Conservation (phyloP, 2,113 vertebrate species). For the Rutilus rutilus region DNA sequence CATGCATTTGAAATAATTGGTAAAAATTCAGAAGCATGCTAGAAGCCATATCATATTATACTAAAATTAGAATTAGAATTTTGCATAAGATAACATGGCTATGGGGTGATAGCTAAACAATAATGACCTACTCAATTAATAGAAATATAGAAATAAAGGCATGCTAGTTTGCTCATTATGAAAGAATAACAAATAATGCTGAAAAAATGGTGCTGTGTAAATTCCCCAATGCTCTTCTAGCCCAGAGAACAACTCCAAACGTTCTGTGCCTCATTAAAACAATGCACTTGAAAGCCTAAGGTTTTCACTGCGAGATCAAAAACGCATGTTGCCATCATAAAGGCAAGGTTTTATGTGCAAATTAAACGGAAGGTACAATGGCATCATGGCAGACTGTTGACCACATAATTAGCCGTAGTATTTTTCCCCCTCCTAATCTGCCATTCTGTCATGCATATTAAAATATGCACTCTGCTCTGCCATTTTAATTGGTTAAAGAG, state of each 20-base stretch:
- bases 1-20: constrained; percentile 65
- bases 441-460: constrained; percentile 74
- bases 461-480: constrained; percentile 64
- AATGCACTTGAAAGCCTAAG: constrained; percentile 69
- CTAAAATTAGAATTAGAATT: constrained; percentile 55
- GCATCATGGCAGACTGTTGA: constrained; percentile 64
- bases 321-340: constrained; percentile 66
- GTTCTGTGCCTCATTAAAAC: constrained; percentile 72
- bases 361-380: constrained; percentile 64
- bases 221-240: constrained; percentile 52
- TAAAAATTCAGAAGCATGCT: constrained; percentile 58
- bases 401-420: constrained; percentile 69
- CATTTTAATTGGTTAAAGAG: constrained; percentile 76
- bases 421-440: constrained; percentile 56
- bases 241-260: constrained; percentile 60
- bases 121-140: constrained; percentile 54
- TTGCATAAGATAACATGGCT: constrained; percentile 50
- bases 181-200: constrained; percentile 60
- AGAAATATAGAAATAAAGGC: constrained; percentile 48
- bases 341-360: constrained; percentile 66
- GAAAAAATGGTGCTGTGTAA: constrained; percentile 49
- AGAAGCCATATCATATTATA: constrained; percentile 61
- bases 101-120: constrained; percentile 52
- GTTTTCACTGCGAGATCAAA: constrained; percentile 62
- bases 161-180: constrained; percentile 66